Percentiles rank a stretch among this genome's conserved stretches.
phyloP scores from a whole-genome alignment of 2,113 vertebrate species.

The Phylloscopus whistleri region DNA sequence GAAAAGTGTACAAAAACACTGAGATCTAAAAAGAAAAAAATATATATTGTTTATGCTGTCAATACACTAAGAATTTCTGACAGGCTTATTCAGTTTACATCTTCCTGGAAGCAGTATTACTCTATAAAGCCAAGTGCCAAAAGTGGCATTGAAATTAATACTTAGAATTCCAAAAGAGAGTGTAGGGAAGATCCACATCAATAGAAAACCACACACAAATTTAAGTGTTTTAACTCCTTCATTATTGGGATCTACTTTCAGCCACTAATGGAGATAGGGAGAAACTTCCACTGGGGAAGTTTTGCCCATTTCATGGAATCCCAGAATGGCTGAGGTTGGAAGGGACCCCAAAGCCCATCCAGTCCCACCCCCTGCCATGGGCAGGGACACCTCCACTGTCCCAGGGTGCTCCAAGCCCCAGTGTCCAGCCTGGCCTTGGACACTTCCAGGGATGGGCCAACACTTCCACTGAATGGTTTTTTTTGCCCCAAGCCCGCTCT shows the following conservation, averaged over 20 bases:
- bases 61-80: not conserved
- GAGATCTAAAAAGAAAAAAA: not conserved
- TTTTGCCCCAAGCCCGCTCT: not conserved
- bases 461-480: not conserved
- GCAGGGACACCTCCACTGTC: not conserved
- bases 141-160: not conserved
- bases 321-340: not conserved
- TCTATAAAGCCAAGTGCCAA: not conserved
- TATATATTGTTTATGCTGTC: not conserved
- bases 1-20: not conserved
- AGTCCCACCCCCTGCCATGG: not conserved
- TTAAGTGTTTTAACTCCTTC: not conserved
- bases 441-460: not conserved
- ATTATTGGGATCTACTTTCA: not conserved
- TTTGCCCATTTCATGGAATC: not conserved
- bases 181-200: not conserved
- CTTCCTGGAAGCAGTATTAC: not conserved
- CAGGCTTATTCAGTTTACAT: not conserved
- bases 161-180: not conserved
- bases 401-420: not conserved
- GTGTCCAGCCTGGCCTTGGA: not conserved
- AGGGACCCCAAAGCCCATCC: not conserved
- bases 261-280: not conserved
- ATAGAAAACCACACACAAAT: not conserved
- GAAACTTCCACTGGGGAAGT: not conserved